Percentiles rank a stretch among this genome's conserved stretches.
phyloP scores from a whole-genome alignment of 1,140 invertebrate genomes.

The Adelges cooleyi region DNA sequence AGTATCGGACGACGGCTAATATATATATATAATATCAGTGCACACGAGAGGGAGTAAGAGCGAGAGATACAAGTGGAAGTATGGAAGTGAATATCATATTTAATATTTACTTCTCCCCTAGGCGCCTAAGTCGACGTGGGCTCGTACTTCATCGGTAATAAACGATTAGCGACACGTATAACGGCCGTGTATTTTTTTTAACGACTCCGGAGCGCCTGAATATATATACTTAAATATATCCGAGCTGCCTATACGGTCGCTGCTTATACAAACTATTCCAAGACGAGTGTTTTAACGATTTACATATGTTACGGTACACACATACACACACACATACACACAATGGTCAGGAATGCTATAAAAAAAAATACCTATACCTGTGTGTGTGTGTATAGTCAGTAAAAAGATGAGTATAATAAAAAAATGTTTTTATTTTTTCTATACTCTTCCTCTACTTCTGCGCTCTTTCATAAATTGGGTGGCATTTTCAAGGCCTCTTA shows the following conservation, averaged over 20 bases:
- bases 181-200: constrained; percentile 11
- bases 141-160: not conserved
- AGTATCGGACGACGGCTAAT: not conserved
- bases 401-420: constrained; percentile 15
- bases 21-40: not conserved
- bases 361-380: not conserved
- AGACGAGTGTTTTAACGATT: constrained; percentile 27
- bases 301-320: constrained; percentile 16
- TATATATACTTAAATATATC: not conserved
- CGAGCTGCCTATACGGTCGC: not conserved
- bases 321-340: not conserved
- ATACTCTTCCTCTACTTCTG: not conserved
- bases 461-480: constrained; percentile 16
- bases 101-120: not conserved
- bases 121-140: not conserved
- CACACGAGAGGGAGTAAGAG: too few species aligned
- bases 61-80: too few species aligned
- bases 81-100: too few species aligned
- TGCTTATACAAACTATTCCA: not conserved
- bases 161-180: constrained; percentile 22
- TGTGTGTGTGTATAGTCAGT: not conserved
- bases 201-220: not conserved
- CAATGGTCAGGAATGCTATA: constrained; percentile 15
- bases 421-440: too few species aligned
- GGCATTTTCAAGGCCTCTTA: constrained; percentile 26